phyloP scores from a whole-genome alignment of 1,140 invertebrate genomes.

The Luehdorfia chinensis region DNA sequence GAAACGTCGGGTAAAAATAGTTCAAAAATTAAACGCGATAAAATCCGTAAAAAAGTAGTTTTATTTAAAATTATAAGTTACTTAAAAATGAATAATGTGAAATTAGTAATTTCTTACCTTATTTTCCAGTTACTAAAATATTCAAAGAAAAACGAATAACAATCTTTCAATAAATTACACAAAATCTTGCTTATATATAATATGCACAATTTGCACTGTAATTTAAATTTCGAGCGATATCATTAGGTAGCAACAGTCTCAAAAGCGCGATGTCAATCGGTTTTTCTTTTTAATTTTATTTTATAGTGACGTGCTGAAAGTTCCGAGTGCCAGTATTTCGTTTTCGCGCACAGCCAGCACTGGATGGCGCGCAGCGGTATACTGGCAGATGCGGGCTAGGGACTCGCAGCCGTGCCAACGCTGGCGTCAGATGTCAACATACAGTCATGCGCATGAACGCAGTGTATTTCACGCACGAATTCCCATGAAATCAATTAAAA shows the following conservation, averaged over 20 bases:
- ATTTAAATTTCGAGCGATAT: conserved; percentile 12
- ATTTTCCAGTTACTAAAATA: not conserved
- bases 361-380: conserved; percentile 33
- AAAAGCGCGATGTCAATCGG: conserved; percentile 8
- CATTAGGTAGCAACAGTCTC: not conserved
- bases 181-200: conserved; percentile 9
- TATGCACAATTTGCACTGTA: conserved; percentile 14
- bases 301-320: conserved; percentile 6
- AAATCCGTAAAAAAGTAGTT: too few species aligned
- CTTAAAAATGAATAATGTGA: too few species aligned
- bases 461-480: conserved; percentile 1
- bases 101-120: conserved; percentile 5
- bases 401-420: conserved; percentile 11
- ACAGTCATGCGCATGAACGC: not conserved
- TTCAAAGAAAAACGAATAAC: conserved; percentile 12
- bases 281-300: conserved; percentile 12
- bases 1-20: too few species aligned
- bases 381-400: conserved; percentile 26
- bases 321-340: conserved; percentile 5
- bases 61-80: too few species aligned
- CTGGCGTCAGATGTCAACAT: conserved; percentile 3
- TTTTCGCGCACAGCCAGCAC: conserved; percentile 26
- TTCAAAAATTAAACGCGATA: too few species aligned
- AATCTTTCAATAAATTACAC: not conserved
- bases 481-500: not conserved